A percentile compares a stretch with the other conserved stretches of the same genome.
Conservation (phyloP, 2,797 vertebrate genomes). For the Artibeus jamaicensis region DNA sequence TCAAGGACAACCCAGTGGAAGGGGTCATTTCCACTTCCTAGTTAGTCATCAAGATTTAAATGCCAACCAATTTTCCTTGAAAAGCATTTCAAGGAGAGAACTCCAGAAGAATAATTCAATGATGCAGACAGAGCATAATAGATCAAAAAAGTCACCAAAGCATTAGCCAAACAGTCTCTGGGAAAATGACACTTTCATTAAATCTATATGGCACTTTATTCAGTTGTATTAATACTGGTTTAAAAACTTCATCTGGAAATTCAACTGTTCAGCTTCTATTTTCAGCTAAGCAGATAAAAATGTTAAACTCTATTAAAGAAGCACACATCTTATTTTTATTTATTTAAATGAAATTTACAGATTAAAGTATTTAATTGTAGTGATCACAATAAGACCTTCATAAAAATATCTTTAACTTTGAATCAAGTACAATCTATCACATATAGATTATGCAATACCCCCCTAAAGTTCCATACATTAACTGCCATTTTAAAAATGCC, state of each 20-base stretch:
- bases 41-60: conserved; percentile 16
- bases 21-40: not conserved
- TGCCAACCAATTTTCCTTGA: not conserved
- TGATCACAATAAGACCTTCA: not conserved
- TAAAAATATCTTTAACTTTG: not conserved
- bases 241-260: conserved; percentile 24
- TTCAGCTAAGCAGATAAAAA: conserved; percentile 37
- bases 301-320: conserved; percentile 25
- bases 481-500: not conserved
- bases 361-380: conserved; percentile 8
- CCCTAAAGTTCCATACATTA: not conserved
- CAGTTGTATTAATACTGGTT: not conserved
- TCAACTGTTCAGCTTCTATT: not conserved
- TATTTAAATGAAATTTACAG: conserved; percentile 7
- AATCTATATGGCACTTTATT: not conserved
- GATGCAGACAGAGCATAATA: not conserved
- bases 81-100: not conserved
- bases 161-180: not conserved
- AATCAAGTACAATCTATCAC: not conserved
- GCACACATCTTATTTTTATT: not conserved
- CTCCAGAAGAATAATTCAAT: not conserved
- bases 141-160: not conserved
- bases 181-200: not conserved
- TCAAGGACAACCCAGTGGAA: not conserved
- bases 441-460: not conserved